Base-by-base conservation (phyloP, 2,113 vertebrate genomes). In the Leucoraja erinaceus region DNA sequence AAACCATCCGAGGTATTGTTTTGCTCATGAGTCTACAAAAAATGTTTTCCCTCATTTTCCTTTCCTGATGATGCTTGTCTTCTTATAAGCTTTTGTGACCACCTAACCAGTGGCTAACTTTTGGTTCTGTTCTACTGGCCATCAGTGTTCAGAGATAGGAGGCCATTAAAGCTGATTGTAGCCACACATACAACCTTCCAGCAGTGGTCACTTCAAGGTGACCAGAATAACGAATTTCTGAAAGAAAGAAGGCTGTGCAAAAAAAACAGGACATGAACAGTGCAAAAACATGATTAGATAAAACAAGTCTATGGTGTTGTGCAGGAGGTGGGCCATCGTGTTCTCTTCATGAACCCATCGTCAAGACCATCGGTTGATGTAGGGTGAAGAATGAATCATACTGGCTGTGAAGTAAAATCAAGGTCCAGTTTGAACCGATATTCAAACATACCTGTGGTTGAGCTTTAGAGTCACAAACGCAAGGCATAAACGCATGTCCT, bases 1-100 rank as follows among this genome's bases (percentile, higher is more conserved):
- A 99, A 99, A 94, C 97, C 98, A 76, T 99, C 99, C 0, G 99
- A 99, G 98, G 99, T 99, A 97, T 38, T 90, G 12, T 74, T 22
- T 22, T 56, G 72, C 18, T 61, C n/a, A 16, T n/a, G 56, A n/a
- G 56, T 61, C 28, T 31, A 59, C 63, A 88, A 88, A 59, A 88
- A 88, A 88, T 63, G 16, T 63, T 88, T n/a, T 63, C 83, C 16
- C 59, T 31, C 3, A n/a, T 63, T 88, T 16, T 14, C 3, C 11
- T 16, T 61, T 7, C 4, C 83, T 7, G 12, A 63, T 63, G 11
- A 6, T 31, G 59, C n/a, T 63, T 25, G 6, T 61, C 18, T 18
- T 63, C 14, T 8, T 0, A 16, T 31, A 31, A 4, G 14, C 0
- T 7, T 72, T 72, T 88, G 1, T 63, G 0, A 5, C 8, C 7